Percentiles rank a stretch among this genome's conserved stretches.
Conservation (phyloP, 92 coral and sea anemone species). For the Phymanthus crucifer region DNA sequence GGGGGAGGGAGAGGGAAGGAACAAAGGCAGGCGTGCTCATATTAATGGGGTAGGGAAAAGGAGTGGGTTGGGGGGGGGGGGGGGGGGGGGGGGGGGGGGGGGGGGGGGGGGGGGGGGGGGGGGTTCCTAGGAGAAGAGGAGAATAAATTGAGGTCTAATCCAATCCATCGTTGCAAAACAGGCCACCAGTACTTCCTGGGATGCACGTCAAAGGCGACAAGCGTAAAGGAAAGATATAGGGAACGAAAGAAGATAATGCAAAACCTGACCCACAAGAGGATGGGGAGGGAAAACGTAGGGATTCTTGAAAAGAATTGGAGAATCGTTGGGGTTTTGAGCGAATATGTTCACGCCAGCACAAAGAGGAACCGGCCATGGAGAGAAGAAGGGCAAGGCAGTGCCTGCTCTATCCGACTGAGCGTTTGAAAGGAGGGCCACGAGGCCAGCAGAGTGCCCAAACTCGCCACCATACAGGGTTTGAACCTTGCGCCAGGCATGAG, state of each 20-base stretch:
- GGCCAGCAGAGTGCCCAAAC: neutral
- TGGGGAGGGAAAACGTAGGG: no score
- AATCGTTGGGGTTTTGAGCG: neutral
- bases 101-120: no score
- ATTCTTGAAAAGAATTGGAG: neutral
- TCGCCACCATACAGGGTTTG: slow-evolving; percentile 21
- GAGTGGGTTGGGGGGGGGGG: no score
- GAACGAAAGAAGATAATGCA: neutral
- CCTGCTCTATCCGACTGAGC: neutral
- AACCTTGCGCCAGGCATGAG: slow-evolving; percentile 15
- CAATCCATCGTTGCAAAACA: no score
- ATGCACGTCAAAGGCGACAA: slow-evolving; percentile 3
- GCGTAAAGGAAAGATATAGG: neutral
- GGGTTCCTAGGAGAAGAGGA: no score
- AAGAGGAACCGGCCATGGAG: neutral
- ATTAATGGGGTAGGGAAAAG: no score
- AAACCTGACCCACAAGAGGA: neutral
- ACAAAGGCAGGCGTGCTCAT: no score
- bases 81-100: no score
- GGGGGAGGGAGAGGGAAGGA: no score
- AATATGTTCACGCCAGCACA: slow-evolving; percentile 1
- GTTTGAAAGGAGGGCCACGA: neutral
- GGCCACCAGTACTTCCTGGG: neutral
- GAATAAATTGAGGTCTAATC: no score
- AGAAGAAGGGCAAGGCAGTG: neutral